These are phyloP conservation scores for Orientallactaga sibirica DNA, from an alignment of 2,797 vertebrate genomes.

Conservation along the genomic window DNA sequence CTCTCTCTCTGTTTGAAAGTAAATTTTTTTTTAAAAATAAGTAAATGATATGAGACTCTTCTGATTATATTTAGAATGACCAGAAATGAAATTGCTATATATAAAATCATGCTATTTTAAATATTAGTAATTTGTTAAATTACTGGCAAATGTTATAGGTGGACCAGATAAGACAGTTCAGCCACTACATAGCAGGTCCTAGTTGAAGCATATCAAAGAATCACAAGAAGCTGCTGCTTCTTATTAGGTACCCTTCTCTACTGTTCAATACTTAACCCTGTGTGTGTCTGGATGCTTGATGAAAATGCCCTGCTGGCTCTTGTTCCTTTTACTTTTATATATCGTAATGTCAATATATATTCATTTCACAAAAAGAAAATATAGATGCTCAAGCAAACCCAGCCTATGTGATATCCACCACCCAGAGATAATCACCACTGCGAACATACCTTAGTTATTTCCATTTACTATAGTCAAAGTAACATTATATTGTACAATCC, in stretches of 20 bases:
- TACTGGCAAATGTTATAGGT: background rate
- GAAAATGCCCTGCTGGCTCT: conserved; percentile 27
- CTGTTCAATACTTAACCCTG: background rate
- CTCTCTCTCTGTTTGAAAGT: too few relatives aligned
- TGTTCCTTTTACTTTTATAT: background rate
- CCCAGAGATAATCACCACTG: background rate
- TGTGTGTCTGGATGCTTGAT: background rate
- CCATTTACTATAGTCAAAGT: conserved; percentile 11
- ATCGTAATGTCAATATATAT: background rate
- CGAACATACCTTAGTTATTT: background rate
- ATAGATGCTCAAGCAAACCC: background rate
- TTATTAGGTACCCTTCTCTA: background rate
- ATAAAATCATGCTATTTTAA: conserved; percentile 28
- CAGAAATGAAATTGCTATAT: background rate
- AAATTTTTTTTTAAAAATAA: too few relatives aligned
- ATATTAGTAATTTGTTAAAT: conserved; percentile 3
- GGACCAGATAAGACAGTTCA: background rate
- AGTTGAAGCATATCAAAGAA: background rate
- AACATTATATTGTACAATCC: conserved; percentile 42
- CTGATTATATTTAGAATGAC: background rate
- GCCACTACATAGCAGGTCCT: background rate
- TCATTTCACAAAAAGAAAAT: conserved; percentile 36
- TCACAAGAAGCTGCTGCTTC: background rate
- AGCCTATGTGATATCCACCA: background rate
- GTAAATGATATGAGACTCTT: background rate